These are phyloP conservation scores for Lamellibrachia satsuma DNA, from an alignment of 2,888 invertebrate species.

Conservation along the genomic window DNA sequence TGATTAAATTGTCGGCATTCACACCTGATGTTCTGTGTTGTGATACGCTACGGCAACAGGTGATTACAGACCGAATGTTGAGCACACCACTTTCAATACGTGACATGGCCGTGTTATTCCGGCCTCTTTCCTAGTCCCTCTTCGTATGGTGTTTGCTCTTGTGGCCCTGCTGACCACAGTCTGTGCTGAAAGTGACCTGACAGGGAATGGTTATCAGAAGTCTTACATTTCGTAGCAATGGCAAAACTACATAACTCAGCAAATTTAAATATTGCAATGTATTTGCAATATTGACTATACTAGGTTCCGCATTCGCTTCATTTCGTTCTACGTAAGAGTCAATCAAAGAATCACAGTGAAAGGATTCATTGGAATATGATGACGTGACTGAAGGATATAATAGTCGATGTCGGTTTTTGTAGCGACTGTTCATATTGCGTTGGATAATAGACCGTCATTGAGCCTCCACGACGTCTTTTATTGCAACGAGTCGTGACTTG, in stretches of 20 bases:
- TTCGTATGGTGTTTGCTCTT: too few species aligned
- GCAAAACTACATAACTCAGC: not conserved
- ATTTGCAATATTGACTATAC: not conserved
- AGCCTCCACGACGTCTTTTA: not conserved
- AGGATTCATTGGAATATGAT: not conserved
- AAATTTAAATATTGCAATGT: not conserved
- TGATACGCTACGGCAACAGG: too few species aligned
- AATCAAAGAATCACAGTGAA: too few species aligned
- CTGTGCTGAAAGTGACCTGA: not conserved
- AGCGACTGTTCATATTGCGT: not conserved
- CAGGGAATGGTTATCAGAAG: not conserved
- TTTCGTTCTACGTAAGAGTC: not conserved
- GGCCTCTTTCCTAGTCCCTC: too few species aligned
- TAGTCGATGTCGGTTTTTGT: not conserved
- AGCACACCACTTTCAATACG: too few species aligned
- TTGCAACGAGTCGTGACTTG: not conserved
- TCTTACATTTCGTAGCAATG: not conserved
- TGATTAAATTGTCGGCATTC: too few species aligned
- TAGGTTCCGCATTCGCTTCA: not conserved
- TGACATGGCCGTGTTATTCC: too few species aligned
- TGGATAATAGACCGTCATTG: not conserved
- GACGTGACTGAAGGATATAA: not conserved
- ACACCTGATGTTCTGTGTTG: too few species aligned
- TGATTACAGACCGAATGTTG: too few species aligned
- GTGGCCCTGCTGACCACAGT: too few species aligned